Percentiles rank a stretch among this genome's conserved stretches.
Evolutionary conservation across 2,888 invertebrate genomes (phyloP).

Genomic region (Allygus modestus): DNA sequence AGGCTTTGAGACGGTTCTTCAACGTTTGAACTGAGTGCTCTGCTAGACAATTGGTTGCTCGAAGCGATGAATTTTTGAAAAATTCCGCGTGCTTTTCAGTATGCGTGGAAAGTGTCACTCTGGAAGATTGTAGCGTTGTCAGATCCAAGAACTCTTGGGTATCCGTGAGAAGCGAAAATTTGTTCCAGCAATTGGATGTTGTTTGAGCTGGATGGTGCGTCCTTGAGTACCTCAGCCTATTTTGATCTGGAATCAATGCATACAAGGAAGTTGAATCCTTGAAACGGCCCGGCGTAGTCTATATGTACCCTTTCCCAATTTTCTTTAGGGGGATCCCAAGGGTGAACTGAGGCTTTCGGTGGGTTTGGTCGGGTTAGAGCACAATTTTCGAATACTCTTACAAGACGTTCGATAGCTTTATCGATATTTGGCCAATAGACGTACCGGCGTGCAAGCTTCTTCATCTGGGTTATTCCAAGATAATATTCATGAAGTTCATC

Average conservation of each 20-base stretch:
- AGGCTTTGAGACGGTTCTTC: no score
- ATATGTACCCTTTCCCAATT: constrained; percentile 71
- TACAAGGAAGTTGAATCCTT: constrained; percentile 67
- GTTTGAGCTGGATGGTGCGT: constrained; percentile 66
- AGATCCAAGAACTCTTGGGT: constrained; percentile 67
- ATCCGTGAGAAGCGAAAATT: constrained; percentile 69
- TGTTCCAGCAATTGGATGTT: constrained; percentile 68
- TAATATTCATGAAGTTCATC: constrained; percentile 70
- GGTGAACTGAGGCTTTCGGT: constrained; percentile 68
- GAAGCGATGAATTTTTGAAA: not conserved
- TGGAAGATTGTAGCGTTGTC: constrained; percentile 70
- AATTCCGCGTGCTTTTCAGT: constrained; percentile 66
- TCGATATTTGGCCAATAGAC: constrained; percentile 71
- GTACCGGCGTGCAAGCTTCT: constrained; percentile 69
- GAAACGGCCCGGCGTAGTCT: constrained; percentile 70
- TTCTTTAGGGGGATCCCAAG: constrained; percentile 69
- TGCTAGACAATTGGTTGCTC: constrained; percentile 65
- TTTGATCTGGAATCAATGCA: constrained; percentile 70
- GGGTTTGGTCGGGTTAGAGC: constrained; percentile 67
- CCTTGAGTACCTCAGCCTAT: constrained; percentile 68
- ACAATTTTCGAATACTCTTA: constrained; percentile 69
- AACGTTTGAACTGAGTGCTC: constrained; percentile 66
- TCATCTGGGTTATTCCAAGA: constrained; percentile 70
- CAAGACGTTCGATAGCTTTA: constrained; percentile 69
- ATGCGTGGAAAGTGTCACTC: constrained; percentile 67